Percentiles rank a stretch among this genome's conserved stretches.
Evolutionary conservation across 1,140 invertebrate genomes (phyloP).

Genomic region (Caerostris extrusa): DNA sequence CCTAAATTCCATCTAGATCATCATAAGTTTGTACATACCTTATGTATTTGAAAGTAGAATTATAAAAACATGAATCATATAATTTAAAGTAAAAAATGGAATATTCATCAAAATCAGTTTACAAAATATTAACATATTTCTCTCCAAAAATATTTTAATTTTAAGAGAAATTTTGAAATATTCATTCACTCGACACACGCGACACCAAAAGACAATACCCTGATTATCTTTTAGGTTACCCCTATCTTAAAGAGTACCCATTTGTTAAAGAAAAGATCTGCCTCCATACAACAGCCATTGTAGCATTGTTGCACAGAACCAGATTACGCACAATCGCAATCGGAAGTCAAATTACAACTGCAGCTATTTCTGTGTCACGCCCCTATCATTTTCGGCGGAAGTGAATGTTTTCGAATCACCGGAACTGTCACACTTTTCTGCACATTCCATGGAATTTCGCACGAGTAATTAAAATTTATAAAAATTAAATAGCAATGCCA

Average conservation of each 20-base stretch:
- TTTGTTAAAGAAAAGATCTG: background rate
- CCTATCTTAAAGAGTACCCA: background rate
- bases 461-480: background rate
- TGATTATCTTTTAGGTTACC: conserved; percentile 20
- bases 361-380: conserved; percentile 26
- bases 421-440: conserved; percentile 45
- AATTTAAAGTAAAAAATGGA: too few species aligned
- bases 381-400: conserved; percentile 45
- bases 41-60: too few species aligned
- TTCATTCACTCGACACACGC: background rate
- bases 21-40: too few species aligned
- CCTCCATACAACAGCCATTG: background rate
- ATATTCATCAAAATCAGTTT: too few species aligned
- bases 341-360: conserved; percentile 1
- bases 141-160: too few species aligned
- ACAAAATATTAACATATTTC: too few species aligned
- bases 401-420: background rate
- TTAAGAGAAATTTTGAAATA: background rate
- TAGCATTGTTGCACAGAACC: background rate
- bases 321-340: background rate
- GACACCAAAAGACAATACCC: conserved; percentile 1
- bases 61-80: too few species aligned
- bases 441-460: background rate
- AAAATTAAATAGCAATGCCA: background rate
- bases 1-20: too few species aligned